Conservation (phyloP, 2,888 invertebrate genomes). For the Sympetrum striolatum region DNA sequence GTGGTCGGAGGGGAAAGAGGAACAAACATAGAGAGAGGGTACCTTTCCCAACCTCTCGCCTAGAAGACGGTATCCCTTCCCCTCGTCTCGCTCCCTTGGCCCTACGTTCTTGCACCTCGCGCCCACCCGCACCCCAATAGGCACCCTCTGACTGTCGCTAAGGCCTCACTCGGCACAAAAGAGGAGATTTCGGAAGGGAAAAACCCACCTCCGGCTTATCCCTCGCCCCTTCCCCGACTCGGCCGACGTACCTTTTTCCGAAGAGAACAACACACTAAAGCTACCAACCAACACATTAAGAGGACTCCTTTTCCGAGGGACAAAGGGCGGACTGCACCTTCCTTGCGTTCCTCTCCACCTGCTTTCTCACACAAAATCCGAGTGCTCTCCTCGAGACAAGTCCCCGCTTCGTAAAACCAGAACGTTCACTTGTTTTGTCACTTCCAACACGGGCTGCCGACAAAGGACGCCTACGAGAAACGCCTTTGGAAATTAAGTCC, state of each 20-base stretch:
- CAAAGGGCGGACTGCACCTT: neutral
- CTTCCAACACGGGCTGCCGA: no score
- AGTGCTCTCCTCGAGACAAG: no score
- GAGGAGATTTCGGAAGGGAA: neutral
- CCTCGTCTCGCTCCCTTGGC: neutral
- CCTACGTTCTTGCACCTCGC: neutral
- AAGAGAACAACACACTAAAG: neutral
- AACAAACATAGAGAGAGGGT: neutral
- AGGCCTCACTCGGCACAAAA: neutral
- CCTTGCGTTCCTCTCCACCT: neutral
- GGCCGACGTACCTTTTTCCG: neutral
- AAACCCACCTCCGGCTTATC: constrained; percentile 13
- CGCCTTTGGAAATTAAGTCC: neutral
- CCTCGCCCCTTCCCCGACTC: neutral
- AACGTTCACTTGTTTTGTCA: no score
- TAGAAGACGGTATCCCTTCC: neutral
- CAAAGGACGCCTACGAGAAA: no score
- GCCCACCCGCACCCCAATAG: neutral
- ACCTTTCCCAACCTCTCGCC: neutral
- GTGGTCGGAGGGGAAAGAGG: neutral
- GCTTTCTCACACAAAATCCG: no score
- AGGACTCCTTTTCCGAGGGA: neutral
- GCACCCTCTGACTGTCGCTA: neutral
- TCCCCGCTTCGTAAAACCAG: no score
- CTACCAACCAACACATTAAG: constrained; percentile 5